A percentile compares a stretch with the other conserved stretches of the same genome.
Evolutionary conservation across 2,113 vertebrate species (phyloP).

Genomic region (Xenus cinereus): DNA sequence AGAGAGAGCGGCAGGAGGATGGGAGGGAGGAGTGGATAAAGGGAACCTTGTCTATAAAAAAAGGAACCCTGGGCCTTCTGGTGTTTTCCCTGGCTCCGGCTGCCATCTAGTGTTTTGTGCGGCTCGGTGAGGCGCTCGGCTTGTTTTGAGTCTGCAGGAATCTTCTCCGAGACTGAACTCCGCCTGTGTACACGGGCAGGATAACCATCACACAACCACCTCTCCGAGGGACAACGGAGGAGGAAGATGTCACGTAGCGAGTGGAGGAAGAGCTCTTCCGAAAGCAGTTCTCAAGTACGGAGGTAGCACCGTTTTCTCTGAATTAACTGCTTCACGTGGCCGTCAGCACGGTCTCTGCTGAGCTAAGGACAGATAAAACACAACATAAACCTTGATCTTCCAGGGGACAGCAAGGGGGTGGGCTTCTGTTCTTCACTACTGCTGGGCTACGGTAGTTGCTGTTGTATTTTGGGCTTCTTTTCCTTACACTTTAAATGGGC

Average conservation of each 20-base stretch:
- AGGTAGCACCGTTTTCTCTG: not conserved
- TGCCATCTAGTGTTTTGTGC: slow-evolving; percentile 31
- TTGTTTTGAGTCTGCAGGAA: accelerated
- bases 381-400: not conserved
- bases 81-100: not conserved
- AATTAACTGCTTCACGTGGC: not conserved
- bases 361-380: not conserved
- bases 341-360: not conserved
- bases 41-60: accelerated
- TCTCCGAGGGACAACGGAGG: not conserved
- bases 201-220: accelerated
- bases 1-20: not conserved
- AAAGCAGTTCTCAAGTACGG: not conserved
- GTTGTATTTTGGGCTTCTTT: not conserved
- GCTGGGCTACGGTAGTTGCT: not conserved
- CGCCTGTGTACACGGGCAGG: accelerated
- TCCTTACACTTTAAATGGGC: not conserved
- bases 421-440: not conserved
- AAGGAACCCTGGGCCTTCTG: accelerated
- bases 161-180: no score
- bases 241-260: not conserved
- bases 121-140: not conserved
- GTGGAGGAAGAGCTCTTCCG: not conserved
- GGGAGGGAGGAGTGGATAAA: not conserved
- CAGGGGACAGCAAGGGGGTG: no score